These are phyloP conservation scores for Nomada fucata DNA, from an alignment of 2,888 invertebrate species.

Conservation along the genomic window DNA sequence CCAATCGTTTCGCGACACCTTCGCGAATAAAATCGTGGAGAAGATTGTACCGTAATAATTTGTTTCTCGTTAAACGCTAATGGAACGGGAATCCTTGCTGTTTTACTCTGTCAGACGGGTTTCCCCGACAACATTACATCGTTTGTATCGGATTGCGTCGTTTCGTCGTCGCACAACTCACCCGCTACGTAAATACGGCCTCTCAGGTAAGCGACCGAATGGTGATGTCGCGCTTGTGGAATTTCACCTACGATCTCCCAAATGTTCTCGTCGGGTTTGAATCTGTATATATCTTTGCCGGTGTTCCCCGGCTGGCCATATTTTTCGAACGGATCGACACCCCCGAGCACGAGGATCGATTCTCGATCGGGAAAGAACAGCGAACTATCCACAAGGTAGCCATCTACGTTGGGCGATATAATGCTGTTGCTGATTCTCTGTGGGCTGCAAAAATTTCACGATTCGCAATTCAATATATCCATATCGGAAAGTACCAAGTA, in stretches of 20 bases:
- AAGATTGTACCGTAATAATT: background rate
- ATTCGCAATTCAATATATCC: too few species aligned
- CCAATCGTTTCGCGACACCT: background rate
- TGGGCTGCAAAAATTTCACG: constrained; percentile 49
- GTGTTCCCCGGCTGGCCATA: constrained; percentile 86
- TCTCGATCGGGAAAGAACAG: constrained; percentile 87
- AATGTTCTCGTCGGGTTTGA: constrained; percentile 86
- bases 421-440: constrained; percentile 67
- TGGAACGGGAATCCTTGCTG: background rate
- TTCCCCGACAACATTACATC: too few species aligned
- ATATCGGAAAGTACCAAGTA: too few species aligned
- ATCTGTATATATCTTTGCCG: constrained; percentile 88
- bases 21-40: constrained; percentile 13
- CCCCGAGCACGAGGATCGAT: constrained; percentile 89
- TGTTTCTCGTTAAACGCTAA: background rate
- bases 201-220: constrained; percentile 87
- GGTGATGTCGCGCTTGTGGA: constrained; percentile 90
- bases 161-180: constrained; percentile 68
- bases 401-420: constrained; percentile 76
- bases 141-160: background rate
- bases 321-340: constrained; percentile 87
- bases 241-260: constrained; percentile 89
- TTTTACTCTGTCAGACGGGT: background rate
- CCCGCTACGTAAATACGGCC: constrained; percentile 89
- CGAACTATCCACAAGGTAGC: constrained; percentile 85